Evolutionary conservation across 2,113 vertebrate species (phyloP).

Genomic region (Lucifuga dentata): DNA sequence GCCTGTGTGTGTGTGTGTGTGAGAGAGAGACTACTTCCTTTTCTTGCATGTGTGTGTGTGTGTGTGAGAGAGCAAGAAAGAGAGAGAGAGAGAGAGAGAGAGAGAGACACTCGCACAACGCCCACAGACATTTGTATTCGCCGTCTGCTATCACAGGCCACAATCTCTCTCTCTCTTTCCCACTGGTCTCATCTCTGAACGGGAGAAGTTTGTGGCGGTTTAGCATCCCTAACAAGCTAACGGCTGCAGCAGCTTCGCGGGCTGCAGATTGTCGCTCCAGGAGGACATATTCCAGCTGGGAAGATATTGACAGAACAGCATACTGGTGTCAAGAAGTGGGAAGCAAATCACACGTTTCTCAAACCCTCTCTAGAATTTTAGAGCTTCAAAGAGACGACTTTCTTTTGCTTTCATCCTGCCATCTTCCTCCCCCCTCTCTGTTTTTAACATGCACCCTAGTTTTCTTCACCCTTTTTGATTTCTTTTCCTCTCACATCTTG

Average conservation of each 20-base stretch:
- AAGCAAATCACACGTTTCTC: conserved; percentile 42
- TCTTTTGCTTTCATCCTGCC: conserved; percentile 4
- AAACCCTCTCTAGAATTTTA: conserved; percentile 22
- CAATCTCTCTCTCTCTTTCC: conserved; percentile 32
- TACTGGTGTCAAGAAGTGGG: conserved; percentile 45
- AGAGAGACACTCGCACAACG: conserved; percentile 12
- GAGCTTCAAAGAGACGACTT: conserved; percentile 7
- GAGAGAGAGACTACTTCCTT: conserved; percentile 11
- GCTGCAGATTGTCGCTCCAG: conserved; percentile 47
- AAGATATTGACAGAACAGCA: conserved; percentile 28
- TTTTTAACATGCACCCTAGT: conserved; percentile 11
- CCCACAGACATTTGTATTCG: conserved; percentile 58
- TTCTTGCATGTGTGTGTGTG: conserved; percentile 18
- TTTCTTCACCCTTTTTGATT: conserved; percentile 11
- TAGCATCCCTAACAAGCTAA: conserved; percentile 59
- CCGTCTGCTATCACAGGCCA: conserved; percentile 35
- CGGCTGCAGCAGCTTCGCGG: conserved; percentile 27
- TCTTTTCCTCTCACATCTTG: background rate
- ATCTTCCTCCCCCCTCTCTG: conserved; percentile 18
- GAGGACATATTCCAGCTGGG: conserved; percentile 38
- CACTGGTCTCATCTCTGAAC: conserved; percentile 16
- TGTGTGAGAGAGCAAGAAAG: too few species aligned
- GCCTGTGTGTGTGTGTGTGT: conserved; percentile 8
- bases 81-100: too few species aligned
- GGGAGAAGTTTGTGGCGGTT: conserved; percentile 18